Evolutionary conservation across 2,797 vertebrate genomes (phyloP).

Genomic region (Lagodon rhomboides): DNA sequence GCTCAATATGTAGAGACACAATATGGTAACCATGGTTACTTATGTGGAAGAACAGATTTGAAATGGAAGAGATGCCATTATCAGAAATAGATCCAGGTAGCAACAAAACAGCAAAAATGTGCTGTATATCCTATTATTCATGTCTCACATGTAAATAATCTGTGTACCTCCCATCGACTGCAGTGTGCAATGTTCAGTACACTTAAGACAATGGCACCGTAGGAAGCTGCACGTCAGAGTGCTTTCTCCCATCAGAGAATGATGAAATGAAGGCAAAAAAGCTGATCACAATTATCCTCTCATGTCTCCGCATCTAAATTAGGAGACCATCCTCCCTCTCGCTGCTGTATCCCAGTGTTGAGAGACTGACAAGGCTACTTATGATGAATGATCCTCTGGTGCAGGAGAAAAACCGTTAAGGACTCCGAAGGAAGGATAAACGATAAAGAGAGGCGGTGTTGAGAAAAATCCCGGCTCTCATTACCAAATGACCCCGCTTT

Average conservation of each 20-base stretch:
- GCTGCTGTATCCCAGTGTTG: conserved; percentile 17
- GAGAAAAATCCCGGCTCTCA: conserved; percentile 46
- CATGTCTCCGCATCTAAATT: conserved; percentile 56
- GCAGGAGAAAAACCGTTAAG: conserved; percentile 61
- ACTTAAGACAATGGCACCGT: neutral
- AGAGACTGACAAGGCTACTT: conserved; percentile 58
- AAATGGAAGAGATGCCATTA: conserved; percentile 62
- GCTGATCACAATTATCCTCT: conserved; percentile 44
- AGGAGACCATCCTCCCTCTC: conserved; percentile 34
- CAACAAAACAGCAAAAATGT: conserved; percentile 1
- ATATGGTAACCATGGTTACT: conserved; percentile 81
- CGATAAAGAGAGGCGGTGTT: conserved; percentile 27
- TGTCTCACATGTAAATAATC: neutral
- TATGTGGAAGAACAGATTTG: conserved; percentile 49
- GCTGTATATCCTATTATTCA: conserved; percentile 2
- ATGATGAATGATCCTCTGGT: conserved; percentile 63
- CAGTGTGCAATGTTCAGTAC: neutral
- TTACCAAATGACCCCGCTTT: conserved; percentile 49
- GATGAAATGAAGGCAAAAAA: conserved; percentile 33
- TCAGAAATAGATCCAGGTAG: conserved; percentile 47
- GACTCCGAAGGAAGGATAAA: conserved; percentile 52
- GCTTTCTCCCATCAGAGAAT: conserved; percentile 16
- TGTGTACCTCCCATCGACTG: neutral
- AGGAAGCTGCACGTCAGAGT: conserved; percentile 19
- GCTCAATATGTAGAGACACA: conserved; percentile 49